Conservation (phyloP, 1,140 invertebrate genomes). For the Conus betulinus region DNA sequence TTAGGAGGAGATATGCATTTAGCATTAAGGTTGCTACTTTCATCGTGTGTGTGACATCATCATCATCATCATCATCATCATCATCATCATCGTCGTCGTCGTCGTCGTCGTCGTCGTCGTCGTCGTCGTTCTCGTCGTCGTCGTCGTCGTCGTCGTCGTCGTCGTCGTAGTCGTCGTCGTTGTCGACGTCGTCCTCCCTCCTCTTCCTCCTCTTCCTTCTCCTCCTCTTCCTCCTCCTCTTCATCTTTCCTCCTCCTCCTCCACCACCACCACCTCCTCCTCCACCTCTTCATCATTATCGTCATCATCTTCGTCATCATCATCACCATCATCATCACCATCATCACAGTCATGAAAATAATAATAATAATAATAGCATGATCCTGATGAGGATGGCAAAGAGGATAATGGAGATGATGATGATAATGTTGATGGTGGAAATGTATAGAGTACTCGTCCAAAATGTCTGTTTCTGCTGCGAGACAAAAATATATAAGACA, state of each 20-base stretch:
- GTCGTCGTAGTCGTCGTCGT: conserved; percentile 13
- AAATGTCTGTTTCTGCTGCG: no score
- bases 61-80: conserved; percentile 22
- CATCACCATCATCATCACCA: conserved; percentile 17
- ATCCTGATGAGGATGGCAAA: not conserved
- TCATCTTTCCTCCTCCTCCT: not conserved
- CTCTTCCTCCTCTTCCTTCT: conserved; percentile 55
- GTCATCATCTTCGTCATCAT: conserved; percentile 31
- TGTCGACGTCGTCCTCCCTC: conserved; percentile 38
- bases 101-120: conserved; percentile 4
- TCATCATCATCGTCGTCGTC: not conserved
- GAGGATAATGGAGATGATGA: not conserved
- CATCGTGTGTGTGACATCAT: conserved; percentile 17
- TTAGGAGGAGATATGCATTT: no score
- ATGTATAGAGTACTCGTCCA: not conserved
- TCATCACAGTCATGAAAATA: not conserved
- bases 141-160: conserved; percentile 10
- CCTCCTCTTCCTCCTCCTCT: conserved; percentile 34
- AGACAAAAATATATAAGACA: no score
- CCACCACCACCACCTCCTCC: not conserved
- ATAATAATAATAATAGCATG: no score
- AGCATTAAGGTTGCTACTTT: not conserved
- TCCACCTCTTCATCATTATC: conserved; percentile 35
- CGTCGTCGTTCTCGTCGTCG: not conserved
- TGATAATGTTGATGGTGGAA: not conserved